Percentiles rank a stretch among this genome's conserved stretches.
phyloP scores from a whole-genome alignment of 2,797 vertebrate species.

The Thripadectes ignobilis region DNA sequence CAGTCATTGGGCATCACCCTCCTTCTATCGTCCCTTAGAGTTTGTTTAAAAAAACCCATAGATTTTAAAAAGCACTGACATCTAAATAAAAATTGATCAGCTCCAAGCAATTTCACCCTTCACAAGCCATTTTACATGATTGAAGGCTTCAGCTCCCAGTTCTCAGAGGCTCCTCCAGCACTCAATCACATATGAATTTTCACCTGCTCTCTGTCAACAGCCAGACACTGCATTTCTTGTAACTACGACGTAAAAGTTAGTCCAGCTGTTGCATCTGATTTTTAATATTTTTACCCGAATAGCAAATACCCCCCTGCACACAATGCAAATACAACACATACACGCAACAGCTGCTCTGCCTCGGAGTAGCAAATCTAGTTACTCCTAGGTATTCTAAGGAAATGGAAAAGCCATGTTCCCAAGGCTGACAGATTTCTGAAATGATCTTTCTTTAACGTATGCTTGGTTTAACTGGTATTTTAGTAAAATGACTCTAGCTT shows the following conservation, averaged over 20 bases:
- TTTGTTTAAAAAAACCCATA: neutral
- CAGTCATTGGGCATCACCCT: neutral
- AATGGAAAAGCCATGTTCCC: slow-evolving; percentile 7
- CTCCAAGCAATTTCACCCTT: neutral
- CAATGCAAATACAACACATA: neutral
- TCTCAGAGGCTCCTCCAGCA: slow-evolving; percentile 7
- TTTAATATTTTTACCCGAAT: neutral
- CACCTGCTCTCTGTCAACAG: neutral
- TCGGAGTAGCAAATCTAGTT: neutral
- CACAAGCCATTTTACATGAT: neutral
- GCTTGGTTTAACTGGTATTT: slow-evolving; percentile 12
- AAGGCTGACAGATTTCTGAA: slow-evolving; percentile 23
- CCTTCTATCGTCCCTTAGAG: neutral
- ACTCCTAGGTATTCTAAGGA: slow-evolving; percentile 1
- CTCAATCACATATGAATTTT: neutral
- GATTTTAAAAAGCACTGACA: neutral
- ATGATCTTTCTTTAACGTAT: neutral
- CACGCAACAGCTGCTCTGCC: neutral
- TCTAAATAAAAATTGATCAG: slow-evolving; percentile 15
- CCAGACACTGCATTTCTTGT: neutral
- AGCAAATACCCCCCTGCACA: neutral
- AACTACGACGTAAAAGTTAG: slow-evolving; percentile 2
- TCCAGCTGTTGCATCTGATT: neutral
- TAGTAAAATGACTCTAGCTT: slow-evolving; percentile 2
- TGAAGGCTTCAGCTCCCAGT: slow-evolving; percentile 4